Percentiles rank a stretch among this genome's conserved stretches.
Evolutionary conservation across 1,140 invertebrate genomes (phyloP).

Genomic region (Saccostrea echinata): DNA sequence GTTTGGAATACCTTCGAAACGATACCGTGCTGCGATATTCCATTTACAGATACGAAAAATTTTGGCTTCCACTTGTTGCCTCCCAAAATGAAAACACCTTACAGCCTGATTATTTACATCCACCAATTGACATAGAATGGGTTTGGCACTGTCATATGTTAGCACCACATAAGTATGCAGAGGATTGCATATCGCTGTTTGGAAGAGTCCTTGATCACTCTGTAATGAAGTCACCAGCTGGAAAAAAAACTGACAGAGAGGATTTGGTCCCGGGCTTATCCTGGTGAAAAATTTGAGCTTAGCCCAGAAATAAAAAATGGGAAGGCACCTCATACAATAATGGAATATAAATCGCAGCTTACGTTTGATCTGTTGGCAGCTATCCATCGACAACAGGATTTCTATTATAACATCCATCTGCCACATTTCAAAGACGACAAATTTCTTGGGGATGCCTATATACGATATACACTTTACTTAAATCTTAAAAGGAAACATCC

Average conservation of each 20-base stretch:
- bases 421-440: constrained; percentile 78
- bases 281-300: constrained; percentile 58
- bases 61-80: constrained; percentile 7
- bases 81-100: neutral
- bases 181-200: constrained; percentile 76
- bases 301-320: neutral
- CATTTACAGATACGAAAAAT: constrained; percentile 50
- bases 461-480: constrained; percentile 79
- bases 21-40: neutral
- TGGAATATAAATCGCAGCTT: constrained; percentile 5
- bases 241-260: constrained; percentile 44
- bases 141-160: constrained; percentile 81
- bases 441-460: constrained; percentile 76
- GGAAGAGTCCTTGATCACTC: constrained; percentile 76
- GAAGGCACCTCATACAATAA: neutral
- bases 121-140: constrained; percentile 81
- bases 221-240: constrained; percentile 58
- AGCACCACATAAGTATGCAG: constrained; percentile 75
- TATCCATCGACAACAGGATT: constrained; percentile 74
- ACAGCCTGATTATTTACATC: constrained; percentile 55
- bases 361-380: constrained; percentile 76
- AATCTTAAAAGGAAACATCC: constrained; percentile 76
- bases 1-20: neutral
- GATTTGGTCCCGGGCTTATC: constrained; percentile 60
- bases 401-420: constrained; percentile 79